Evolutionary conservation across 2,797 vertebrate species (phyloP).

Genomic region (Diplodus puntazzo): DNA sequence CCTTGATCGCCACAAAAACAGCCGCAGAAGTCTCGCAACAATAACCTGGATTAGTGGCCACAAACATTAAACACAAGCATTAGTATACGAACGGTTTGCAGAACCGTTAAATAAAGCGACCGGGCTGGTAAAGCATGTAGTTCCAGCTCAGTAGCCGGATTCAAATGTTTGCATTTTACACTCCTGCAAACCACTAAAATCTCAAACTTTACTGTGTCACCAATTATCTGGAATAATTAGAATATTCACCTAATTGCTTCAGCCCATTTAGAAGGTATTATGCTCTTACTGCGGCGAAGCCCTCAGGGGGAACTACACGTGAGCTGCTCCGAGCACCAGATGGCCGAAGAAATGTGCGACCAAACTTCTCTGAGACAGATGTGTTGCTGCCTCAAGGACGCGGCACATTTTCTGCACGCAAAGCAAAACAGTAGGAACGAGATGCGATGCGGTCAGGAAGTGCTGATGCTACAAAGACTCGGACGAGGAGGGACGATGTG

Average conservation of each 20-base stretch:
- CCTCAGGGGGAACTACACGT: not conserved
- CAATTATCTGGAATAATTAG: too few species aligned
- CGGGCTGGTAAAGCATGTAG: too few species aligned
- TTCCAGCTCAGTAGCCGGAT: too few species aligned
- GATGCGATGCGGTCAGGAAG: constrained; percentile 22
- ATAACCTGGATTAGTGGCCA: too few species aligned
- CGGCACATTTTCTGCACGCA: not conserved
- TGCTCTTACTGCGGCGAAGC: not conserved
- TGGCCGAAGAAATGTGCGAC: constrained; percentile 26
- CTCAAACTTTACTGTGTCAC: too few species aligned
- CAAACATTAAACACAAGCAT: too few species aligned
- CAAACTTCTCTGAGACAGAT: constrained; percentile 34
- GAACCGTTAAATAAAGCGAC: too few species aligned
- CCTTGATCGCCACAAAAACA: too few species aligned
- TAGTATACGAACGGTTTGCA: too few species aligned
- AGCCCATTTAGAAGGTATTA: not conserved
- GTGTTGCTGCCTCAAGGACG: constrained; percentile 40
- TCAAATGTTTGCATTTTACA: too few species aligned
- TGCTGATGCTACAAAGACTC: constrained; percentile 40
- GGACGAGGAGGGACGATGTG: not conserved
- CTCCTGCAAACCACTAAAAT: too few species aligned
- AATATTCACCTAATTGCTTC: not conserved
- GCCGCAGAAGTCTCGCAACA: too few species aligned
- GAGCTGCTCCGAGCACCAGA: constrained; percentile 29
- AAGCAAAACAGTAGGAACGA: constrained; percentile 20